Evolutionary conservation across 2,888 invertebrate genomes (phyloP).

Genomic region (Drosophila rubida): DNA sequence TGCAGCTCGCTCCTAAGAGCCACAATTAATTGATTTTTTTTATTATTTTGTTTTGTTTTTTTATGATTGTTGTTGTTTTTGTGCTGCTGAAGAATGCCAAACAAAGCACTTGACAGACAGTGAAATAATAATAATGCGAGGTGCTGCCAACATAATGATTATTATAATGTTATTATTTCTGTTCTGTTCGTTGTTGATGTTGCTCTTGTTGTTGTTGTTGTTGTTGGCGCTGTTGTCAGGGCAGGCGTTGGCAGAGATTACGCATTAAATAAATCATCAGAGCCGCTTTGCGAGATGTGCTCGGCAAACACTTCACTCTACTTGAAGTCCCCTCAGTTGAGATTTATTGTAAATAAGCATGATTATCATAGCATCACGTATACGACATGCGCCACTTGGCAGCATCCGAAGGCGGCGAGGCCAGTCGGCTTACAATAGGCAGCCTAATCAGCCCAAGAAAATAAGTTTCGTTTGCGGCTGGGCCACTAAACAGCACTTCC

Average conservation of each 20-base stretch:
- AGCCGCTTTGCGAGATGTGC: constrained; percentile 50
- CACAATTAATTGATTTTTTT: constrained; percentile 76
- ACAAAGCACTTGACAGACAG: constrained; percentile 55
- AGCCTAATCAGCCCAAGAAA: constrained; percentile 15
- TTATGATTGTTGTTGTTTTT: constrained; percentile 7
- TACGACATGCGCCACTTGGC: constrained; percentile 56
- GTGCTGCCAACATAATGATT: constrained; percentile 63
- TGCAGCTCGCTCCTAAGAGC: constrained; percentile 45
- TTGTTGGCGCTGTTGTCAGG: constrained; percentile 22
- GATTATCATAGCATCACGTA: constrained; percentile 79
- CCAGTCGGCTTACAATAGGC: constrained; percentile 14
- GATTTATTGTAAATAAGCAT: constrained; percentile 80
- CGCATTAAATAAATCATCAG: constrained; percentile 79
- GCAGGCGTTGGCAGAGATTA: constrained; percentile 75
- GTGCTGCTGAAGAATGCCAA: constrained; percentile 23
- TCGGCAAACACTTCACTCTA: constrained; percentile 69
- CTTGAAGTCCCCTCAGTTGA: constrained; percentile 54
- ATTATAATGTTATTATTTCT: constrained; percentile 62
- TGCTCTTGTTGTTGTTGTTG: constrained; percentile 21
- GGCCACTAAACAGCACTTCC: constrained; percentile 17
- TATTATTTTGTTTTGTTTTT: not conserved
- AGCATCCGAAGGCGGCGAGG: not conserved
- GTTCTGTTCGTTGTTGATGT: constrained; percentile 13
- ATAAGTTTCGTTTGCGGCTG: constrained; percentile 6
- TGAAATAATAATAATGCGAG: constrained; percentile 47